Evolutionary conservation across 2,888 invertebrate genomes (phyloP).

Genomic region (Scotopteryx bipunctaria): DNA sequence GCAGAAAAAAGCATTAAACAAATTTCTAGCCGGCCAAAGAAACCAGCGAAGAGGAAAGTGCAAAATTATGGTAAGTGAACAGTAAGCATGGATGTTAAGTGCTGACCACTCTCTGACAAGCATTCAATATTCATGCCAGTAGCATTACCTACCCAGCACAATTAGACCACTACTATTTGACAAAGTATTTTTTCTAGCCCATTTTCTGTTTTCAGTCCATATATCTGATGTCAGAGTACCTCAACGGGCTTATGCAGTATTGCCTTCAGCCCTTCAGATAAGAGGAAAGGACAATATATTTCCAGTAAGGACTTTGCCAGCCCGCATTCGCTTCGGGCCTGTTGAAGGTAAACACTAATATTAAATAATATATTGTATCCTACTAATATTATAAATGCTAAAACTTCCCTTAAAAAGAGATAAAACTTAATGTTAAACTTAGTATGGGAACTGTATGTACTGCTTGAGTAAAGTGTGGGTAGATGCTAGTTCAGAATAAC

Average conservation of each 20-base stretch:
- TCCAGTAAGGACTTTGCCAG: slow-evolving; percentile 87
- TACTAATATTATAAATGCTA: too few species aligned
- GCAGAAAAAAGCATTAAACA: neutral
- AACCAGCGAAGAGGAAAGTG: slow-evolving; percentile 17
- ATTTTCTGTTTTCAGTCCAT: slow-evolving; percentile 51
- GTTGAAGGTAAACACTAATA: slow-evolving; percentile 82
- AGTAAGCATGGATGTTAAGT: too few species aligned
- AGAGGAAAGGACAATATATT: slow-evolving; percentile 82
- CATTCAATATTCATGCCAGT: too few species aligned
- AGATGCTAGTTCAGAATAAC: too few species aligned
- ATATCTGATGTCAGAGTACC: slow-evolving; percentile 88
- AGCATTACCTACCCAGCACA: too few species aligned
- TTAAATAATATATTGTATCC: neutral
- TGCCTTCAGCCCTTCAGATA: slow-evolving; percentile 86
- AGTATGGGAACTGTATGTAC: too few species aligned
- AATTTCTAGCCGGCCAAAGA: neutral
- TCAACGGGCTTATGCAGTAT: slow-evolving; percentile 89
- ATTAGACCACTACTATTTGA: too few species aligned
- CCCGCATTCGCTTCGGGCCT: slow-evolving; percentile 90
- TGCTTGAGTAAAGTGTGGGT: too few species aligned
- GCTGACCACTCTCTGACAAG: too few species aligned
- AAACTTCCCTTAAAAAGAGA: too few species aligned
- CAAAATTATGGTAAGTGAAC: slow-evolving; percentile 44
- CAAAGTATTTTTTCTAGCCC: too few species aligned
- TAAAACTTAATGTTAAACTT: too few species aligned